These are phyloP conservation scores for Gymnothorax reevesii DNA, from an alignment of 2,797 vertebrate species.

Conservation along the genomic window DNA sequence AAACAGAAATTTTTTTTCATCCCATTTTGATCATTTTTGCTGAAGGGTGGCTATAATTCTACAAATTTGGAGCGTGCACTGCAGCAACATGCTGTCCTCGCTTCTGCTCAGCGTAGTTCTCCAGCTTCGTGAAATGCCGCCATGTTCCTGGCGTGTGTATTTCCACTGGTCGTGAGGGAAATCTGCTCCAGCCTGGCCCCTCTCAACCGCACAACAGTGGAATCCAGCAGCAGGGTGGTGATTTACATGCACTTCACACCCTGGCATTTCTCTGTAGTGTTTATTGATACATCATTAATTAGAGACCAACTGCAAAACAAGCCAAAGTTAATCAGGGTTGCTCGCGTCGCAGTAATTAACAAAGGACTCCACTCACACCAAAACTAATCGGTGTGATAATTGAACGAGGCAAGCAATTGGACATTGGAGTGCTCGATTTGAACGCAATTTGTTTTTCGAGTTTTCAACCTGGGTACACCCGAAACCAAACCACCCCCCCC, in stretches of 20 bases:
- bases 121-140: no score
- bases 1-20: no score
- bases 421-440: slow-evolving; percentile 9
- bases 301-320: slow-evolving; percentile 24
- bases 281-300: slow-evolving; percentile 36
- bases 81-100: no score
- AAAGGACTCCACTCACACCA: slow-evolving; percentile 16
- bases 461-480: not conserved
- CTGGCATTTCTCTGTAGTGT: not conserved
- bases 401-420: slow-evolving; percentile 14
- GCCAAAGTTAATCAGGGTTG: slow-evolving; percentile 32
- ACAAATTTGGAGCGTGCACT: no score
- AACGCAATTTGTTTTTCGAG: slow-evolving; percentile 6
- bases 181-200: not conserved
- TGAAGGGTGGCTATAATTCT: no score
- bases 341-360: slow-evolving; percentile 31
- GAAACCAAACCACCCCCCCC: not conserved
- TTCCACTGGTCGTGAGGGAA: not conserved
- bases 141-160: no score
- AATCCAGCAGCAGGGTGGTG: not conserved
- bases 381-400: slow-evolving; percentile 31
- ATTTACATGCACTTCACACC: not conserved
- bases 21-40: no score
- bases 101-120: no score
- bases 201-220: not conserved